phyloP scores from a whole-genome alignment of 2,797 vertebrate genomes.

The Eutrigla gurnardus region DNA sequence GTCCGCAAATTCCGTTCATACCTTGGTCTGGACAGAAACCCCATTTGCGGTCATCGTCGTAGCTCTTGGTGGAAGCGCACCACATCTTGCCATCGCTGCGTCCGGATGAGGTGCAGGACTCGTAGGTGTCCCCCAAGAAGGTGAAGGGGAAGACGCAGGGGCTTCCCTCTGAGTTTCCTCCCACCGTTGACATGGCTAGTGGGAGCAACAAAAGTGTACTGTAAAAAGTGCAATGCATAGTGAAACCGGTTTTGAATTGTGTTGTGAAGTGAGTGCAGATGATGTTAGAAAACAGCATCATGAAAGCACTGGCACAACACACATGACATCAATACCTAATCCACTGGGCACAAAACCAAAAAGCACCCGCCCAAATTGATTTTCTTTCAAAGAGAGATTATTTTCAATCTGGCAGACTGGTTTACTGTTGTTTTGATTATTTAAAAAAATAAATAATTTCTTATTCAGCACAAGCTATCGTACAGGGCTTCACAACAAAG shows the following conservation, averaged over 20 bases:
- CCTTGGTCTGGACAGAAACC: constrained; percentile 99
- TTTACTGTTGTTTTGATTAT: constrained; percentile 30
- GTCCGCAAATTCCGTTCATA: constrained; percentile 57
- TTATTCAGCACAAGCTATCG: constrained; percentile 44
- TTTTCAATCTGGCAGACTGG: constrained; percentile 64
- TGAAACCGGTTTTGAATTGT: constrained; percentile 21
- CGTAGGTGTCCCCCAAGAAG: constrained; percentile 91
- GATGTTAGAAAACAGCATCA: constrained; percentile 51
- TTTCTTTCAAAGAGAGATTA: constrained; percentile 66
- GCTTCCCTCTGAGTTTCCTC: constrained; percentile 93
- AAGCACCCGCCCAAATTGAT: constrained; percentile 51
- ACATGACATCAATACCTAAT: constrained; percentile 65
- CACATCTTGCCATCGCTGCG: constrained; percentile 95
- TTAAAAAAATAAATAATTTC: constrained; percentile 14
- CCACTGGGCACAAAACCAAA: constrained; percentile 56
- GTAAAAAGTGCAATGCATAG: background rate
- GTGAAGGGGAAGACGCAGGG: constrained; percentile 96
- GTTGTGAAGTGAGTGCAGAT: constrained; percentile 51
- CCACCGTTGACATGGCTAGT: constrained; percentile 95
- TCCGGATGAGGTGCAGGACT: constrained; percentile 91
- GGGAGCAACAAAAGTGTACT: constrained; percentile 20
- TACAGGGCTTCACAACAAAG: constrained; percentile 37
- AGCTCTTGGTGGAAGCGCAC: constrained; percentile 91
- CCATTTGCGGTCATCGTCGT: constrained; percentile 97
- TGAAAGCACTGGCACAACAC: constrained; percentile 63